These are phyloP conservation scores for Stegostoma tigrinum DNA, from an alignment of 2,113 vertebrate genomes.

Conservation along the genomic window DNA sequence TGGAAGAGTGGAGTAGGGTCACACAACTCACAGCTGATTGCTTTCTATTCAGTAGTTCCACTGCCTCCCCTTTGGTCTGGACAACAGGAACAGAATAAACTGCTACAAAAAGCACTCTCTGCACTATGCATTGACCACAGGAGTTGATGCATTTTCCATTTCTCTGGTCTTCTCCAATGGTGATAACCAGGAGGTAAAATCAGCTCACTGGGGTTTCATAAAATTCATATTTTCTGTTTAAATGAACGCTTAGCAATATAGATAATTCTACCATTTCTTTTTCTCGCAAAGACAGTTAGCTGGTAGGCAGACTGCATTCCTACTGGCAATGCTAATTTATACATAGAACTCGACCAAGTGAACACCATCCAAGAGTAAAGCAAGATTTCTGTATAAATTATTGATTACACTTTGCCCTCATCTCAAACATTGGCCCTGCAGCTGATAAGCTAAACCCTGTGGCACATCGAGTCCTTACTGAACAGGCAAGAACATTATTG, in stretches of 20 bases:
- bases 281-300: neutral
- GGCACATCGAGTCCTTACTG: slow-evolving; percentile 56
- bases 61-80: neutral
- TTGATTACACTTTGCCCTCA: slow-evolving; percentile 55
- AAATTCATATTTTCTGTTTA: neutral
- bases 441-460: slow-evolving; percentile 65
- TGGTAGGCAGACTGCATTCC: slow-evolving; percentile 13
- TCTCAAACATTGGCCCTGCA: slow-evolving; percentile 53
- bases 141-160: neutral
- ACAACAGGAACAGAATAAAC: neutral
- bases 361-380: slow-evolving; percentile 4
- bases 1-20: neutral
- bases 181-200: neutral
- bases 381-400: slow-evolving; percentile 59
- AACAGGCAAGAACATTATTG: slow-evolving; percentile 57
- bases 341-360: slow-evolving; percentile 12
- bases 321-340: slow-evolving; percentile 16
- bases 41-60: neutral
- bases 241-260: neutral
- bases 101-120: neutral
- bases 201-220: neutral
- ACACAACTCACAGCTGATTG: neutral
- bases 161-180: neutral
- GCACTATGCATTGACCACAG: neutral
- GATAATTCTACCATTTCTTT: neutral